A percentile compares a stretch with the other conserved stretches of the same genome.
phyloP scores from a whole-genome alignment of 1,140 invertebrate genomes.

The Drosophila pandora region DNA sequence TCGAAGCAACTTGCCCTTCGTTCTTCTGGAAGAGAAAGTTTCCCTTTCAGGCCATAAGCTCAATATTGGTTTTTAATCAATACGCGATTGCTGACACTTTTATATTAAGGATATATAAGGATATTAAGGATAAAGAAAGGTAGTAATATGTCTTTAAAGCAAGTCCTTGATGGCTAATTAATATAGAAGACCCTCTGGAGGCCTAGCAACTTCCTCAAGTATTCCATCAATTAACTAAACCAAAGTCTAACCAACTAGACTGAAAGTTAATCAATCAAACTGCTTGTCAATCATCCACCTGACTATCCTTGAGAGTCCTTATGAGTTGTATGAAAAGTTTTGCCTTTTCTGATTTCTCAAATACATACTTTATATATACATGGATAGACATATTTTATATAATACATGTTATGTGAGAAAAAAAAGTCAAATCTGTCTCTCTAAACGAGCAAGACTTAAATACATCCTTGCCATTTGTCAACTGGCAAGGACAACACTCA shows the following conservation, averaged over 20 bases:
- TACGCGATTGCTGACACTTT: not conserved
- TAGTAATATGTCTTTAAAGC: too few species aligned
- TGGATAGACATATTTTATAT: conserved; percentile 9
- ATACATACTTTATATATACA: conserved; percentile 9
- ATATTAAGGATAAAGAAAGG: too few species aligned
- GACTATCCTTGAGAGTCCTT: conserved; percentile 11
- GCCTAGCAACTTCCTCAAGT: not conserved
- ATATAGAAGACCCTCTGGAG: not conserved
- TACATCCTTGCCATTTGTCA: conserved; percentile 45
- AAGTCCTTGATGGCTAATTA: too few species aligned
- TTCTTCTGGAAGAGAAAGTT: not conserved
- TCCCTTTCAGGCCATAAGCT: too few species aligned
- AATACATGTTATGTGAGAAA: not conserved
- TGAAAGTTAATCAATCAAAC: conserved; percentile 14
- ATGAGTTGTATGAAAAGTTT: conserved; percentile 21
- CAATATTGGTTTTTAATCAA: conserved; percentile 28
- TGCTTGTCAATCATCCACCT: not conserved
- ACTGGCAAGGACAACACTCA: conserved; percentile 35
- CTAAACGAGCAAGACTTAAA: conserved; percentile 19
- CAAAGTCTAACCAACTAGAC: not conserved
- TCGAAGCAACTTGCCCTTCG: not conserved
- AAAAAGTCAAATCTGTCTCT: conserved; percentile 27
- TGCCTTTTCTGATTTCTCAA: conserved; percentile 45
- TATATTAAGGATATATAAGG: not conserved
- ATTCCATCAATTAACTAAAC: conserved; percentile 8